These are phyloP conservation scores for Augochlorella aurata DNA, from an alignment of 2,888 invertebrate species.

Conservation along the genomic window DNA sequence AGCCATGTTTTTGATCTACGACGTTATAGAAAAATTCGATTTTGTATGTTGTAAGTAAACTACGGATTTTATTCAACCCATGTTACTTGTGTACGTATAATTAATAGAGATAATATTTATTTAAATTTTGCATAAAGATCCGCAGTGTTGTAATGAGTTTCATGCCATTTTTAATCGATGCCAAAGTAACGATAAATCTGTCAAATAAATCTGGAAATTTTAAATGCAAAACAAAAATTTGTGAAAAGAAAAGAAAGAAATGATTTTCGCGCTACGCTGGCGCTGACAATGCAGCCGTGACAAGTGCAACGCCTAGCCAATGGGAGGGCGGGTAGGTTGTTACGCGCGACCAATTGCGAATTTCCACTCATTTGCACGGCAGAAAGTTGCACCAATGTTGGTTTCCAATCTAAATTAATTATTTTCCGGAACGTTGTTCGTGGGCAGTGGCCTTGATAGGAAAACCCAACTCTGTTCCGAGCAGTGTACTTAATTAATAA, in stretches of 20 bases:
- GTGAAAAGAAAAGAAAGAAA: conserved; percentile 18
- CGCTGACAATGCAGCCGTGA: conserved; percentile 19
- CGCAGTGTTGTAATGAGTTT: too few relatives aligned
- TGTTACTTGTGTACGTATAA: too few relatives aligned
- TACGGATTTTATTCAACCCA: too few relatives aligned
- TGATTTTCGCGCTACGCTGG: conserved; percentile 52
- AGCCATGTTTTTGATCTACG: neutral
- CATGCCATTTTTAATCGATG: neutral
- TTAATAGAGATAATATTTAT: too few relatives aligned
- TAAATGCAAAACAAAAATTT: neutral
- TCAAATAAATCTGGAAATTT: neutral
- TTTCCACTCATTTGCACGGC: conserved; percentile 27
- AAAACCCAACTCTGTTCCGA: conserved; percentile 52
- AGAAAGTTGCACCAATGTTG: conserved; percentile 32
- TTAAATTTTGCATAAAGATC: too few relatives aligned
- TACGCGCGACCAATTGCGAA: conserved; percentile 42
- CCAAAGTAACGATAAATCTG: neutral
- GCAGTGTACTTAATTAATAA: conserved; percentile 69
- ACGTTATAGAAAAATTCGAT: neutral
- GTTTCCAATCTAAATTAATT: conserved; percentile 56
- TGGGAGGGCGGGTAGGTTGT: conserved; percentile 8
- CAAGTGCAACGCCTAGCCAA: conserved; percentile 36
- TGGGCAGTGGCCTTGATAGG: conserved; percentile 67
- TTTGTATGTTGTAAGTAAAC: neutral
- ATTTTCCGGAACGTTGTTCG: conserved; percentile 50